Percentiles rank a stretch among this genome's conserved stretches.
These are phyloP conservation scores for Eledone cirrhosa DNA, from an alignment of 2,888 invertebrate genomes.

Conservation along the genomic window DNA sequence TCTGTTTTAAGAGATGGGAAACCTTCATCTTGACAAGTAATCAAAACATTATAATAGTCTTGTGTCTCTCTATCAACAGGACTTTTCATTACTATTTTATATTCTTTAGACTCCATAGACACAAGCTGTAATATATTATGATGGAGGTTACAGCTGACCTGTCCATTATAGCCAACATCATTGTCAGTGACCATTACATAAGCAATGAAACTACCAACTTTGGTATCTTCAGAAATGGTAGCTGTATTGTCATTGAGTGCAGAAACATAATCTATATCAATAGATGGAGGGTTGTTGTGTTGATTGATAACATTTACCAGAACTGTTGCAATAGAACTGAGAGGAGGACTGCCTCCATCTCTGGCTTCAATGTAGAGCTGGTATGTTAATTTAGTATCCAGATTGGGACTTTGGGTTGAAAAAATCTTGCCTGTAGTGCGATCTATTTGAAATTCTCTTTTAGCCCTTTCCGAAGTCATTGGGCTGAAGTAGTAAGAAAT, in stretches of 20 bases:
- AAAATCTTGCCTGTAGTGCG: slow-evolving; percentile 44
- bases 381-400: slow-evolving; percentile 37
- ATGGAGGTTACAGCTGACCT: slow-evolving; percentile 41
- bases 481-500: slow-evolving; percentile 65
- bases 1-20: slow-evolving; percentile 37
- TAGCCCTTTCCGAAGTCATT: slow-evolving; percentile 33
- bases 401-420: slow-evolving; percentile 36
- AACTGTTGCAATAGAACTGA: slow-evolving; percentile 44
- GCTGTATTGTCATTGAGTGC: slow-evolving; percentile 36
- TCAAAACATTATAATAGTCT: slow-evolving; percentile 36
- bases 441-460: slow-evolving; percentile 40
- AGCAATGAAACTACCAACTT: slow-evolving; percentile 46
- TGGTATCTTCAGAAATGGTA: slow-evolving; percentile 45
- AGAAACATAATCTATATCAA: slow-evolving; percentile 41
- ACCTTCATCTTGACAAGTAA: slow-evolving; percentile 44
- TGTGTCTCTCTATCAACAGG: slow-evolving; percentile 41
- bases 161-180: slow-evolving; percentile 49
- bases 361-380: slow-evolving; percentile 43
- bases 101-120: slow-evolving; percentile 42
- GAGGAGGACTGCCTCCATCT: slow-evolving; percentile 40
- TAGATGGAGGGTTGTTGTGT: slow-evolving; percentile 90
- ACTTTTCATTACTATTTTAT: slow-evolving; percentile 41
- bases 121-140: slow-evolving; percentile 40
- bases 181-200: slow-evolving; percentile 44
- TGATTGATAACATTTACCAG: slow-evolving; percentile 75